These are phyloP conservation scores for Sebastiscus albofasciatus DNA, from an alignment of 2,797 vertebrate species.

Conservation along the genomic window DNA sequence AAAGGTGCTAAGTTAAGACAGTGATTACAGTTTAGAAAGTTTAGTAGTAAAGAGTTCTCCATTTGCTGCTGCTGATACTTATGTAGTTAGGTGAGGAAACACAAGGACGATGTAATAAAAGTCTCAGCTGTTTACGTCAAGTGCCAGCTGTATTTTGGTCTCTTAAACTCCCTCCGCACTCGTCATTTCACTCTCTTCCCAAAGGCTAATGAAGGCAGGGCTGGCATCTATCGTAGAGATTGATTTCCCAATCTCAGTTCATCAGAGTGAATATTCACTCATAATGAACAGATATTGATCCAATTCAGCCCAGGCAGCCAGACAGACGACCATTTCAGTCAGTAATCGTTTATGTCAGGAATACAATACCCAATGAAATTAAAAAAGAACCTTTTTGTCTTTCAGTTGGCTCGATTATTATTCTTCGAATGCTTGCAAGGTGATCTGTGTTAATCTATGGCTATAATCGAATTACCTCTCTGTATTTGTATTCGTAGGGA, in stretches of 20 bases:
- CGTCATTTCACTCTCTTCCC: background rate
- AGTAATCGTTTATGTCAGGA: background rate
- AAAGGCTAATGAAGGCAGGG: background rate
- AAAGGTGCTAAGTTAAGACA: background rate
- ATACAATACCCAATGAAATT: background rate
- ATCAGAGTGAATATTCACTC: slow-evolving; percentile 25
- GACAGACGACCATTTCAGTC: background rate
- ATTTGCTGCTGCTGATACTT: background rate
- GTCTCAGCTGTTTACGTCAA: background rate
- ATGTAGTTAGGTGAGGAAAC: background rate
- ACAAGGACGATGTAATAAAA: background rate
- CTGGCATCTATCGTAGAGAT: background rate
- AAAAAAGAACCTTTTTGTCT: background rate
- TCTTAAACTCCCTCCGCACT: background rate
- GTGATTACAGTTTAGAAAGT: background rate
- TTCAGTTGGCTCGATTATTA: background rate
- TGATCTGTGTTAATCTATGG: background rate
- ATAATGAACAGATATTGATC: slow-evolving; percentile 30
- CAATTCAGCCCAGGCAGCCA: background rate
- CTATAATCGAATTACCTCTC: background rate
- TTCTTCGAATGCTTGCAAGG: background rate
- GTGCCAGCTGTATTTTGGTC: background rate
- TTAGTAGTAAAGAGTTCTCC: background rate
- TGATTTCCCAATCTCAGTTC: slow-evolving; percentile 42
- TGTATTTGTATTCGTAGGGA: slow-evolving; percentile 49